These are phyloP conservation scores for Scaptodrosophila lebanonensis DNA, from an alignment of 1,140 invertebrate species.

Conservation along the genomic window DNA sequence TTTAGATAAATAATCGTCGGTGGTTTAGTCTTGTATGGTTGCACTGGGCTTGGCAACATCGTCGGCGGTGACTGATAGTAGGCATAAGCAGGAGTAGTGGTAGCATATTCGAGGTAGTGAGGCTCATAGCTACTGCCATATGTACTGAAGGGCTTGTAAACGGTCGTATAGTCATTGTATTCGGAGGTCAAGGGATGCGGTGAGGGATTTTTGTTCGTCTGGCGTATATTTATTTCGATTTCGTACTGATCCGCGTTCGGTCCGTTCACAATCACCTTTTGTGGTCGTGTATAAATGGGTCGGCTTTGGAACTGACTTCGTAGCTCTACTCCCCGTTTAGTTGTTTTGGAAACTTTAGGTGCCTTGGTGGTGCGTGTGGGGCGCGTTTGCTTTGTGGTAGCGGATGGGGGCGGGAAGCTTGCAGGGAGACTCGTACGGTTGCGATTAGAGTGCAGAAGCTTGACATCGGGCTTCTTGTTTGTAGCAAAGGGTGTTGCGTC, in stretches of 20 bases:
- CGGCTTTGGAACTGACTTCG: slow-evolving; percentile 56
- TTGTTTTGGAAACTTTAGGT: slow-evolving; percentile 37
- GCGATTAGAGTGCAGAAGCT: no score
- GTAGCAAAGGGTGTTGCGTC: no score
- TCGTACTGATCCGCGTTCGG: slow-evolving; percentile 67
- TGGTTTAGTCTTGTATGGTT: slow-evolving; percentile 56
- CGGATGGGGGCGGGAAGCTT: not conserved
- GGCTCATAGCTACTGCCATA: slow-evolving; percentile 49
- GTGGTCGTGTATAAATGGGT: slow-evolving; percentile 47
- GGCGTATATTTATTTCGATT: slow-evolving; percentile 75
- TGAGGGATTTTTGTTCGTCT: slow-evolving; percentile 64
- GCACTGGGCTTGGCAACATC: slow-evolving; percentile 1
- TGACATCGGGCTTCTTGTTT: no score
- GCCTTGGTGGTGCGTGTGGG: slow-evolving; percentile 36
- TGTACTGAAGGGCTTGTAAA: slow-evolving; percentile 44
- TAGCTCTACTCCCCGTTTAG: slow-evolving; percentile 44
- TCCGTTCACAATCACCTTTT: slow-evolving; percentile 65
- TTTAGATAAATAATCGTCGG: slow-evolving; percentile 71
- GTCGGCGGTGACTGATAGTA: slow-evolving; percentile 38
- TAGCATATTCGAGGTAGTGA: slow-evolving; percentile 44
- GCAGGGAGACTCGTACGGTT: no score
- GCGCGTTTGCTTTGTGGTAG: slow-evolving; percentile 4
- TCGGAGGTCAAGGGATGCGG: slow-evolving; percentile 26
- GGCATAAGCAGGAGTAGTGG: slow-evolving; percentile 46
- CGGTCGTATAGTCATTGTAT: slow-evolving; percentile 50